Base-by-base conservation (phyloP, 2,797 vertebrate genomes). In the Pseudomugil tenellus region DNA sequence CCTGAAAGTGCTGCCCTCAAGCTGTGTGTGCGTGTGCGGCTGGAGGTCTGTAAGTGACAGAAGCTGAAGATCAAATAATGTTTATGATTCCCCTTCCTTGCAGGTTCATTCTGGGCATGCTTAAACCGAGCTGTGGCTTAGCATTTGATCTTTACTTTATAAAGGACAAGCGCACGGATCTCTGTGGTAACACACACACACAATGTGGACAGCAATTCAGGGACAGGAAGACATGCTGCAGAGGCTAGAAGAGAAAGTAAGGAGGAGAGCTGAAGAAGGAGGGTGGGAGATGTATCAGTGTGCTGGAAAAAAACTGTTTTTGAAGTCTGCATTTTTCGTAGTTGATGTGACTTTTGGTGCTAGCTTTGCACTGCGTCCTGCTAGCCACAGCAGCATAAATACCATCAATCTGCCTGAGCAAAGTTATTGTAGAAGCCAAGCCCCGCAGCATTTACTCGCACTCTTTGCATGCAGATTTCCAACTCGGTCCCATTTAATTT, bases 1-100 rank as follows among this genome's bases (percentile, higher is more conserved):
- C 84, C 85, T 83, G 58, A 89, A 87, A 90, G 87, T 83, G 86
- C 79, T 87, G 87, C 88, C 90, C 90, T 90, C 84, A 86, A 92
- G 89, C 87, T 87, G 81, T 76, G 87, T 72, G 79, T 80, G 83
- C 83, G 76, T 84, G 12, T 62, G 76, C 59, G 73, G 84, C 81
- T 87, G 84, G 80, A 87, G 82, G 86, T 91, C 85, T 83, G 81
- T 43, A 83, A 89, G 81, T 81, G 84, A 90, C 85, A 85, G 86
- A 87, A 84, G 85, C 81, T 74, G 57, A 72, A 85, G 84, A 89
- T 91, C 83, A 89, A 89, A 91, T 88, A 86, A 81, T 89, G 81
- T 90, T 92, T 89, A 81, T 85, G 83, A 83, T 89, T 48, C 85
- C 72, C 73, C 72, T 80, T 76, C 81, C 76, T 81, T 16, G 56